These are phyloP conservation scores for Ectobius pallidus DNA, from an alignment of 2,888 invertebrate species.

Conservation along the genomic window DNA sequence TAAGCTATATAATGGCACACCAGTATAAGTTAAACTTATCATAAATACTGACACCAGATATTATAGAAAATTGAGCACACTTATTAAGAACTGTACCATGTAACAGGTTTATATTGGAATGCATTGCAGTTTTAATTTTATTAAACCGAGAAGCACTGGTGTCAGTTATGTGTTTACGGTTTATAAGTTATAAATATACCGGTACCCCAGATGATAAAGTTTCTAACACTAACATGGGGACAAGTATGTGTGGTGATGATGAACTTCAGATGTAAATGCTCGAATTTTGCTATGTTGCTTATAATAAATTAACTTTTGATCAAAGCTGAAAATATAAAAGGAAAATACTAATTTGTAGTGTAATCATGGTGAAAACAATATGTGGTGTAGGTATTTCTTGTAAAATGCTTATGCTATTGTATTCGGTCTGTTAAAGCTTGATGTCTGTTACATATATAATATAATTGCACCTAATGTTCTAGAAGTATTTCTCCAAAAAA, in stretches of 20 bases:
- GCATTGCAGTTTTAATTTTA: constrained; percentile 13
- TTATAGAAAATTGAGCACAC: not conserved
- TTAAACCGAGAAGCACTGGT: constrained; percentile 12
- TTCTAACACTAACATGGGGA: constrained; percentile 10
- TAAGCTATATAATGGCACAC: not conserved
- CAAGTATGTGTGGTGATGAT: constrained; percentile 12
- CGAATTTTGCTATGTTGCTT: constrained; percentile 34
- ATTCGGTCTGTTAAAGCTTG: constrained; percentile 30
- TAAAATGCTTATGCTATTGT: constrained; percentile 32
- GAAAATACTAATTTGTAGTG: constrained; percentile 22
- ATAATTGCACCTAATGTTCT: constrained; percentile 31
- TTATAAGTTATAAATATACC: constrained; percentile 18
- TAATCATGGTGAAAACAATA: constrained; percentile 22
- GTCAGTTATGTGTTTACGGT: constrained; percentile 8
- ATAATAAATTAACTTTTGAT: constrained; percentile 12
- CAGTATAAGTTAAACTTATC: not conserved
- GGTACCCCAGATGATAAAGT: not conserved
- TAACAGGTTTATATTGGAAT: constrained; percentile 10
- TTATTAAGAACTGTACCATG: not conserved
- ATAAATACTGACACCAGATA: constrained; percentile 6
- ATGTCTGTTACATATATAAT: constrained; percentile 21
- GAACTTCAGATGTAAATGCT: constrained; percentile 11
- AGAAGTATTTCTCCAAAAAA: constrained; percentile 8
- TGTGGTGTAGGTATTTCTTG: constrained; percentile 33
- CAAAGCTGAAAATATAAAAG: constrained; percentile 1